phyloP scores from a whole-genome alignment of 2,888 invertebrate species.

The Meloe dianella region DNA sequence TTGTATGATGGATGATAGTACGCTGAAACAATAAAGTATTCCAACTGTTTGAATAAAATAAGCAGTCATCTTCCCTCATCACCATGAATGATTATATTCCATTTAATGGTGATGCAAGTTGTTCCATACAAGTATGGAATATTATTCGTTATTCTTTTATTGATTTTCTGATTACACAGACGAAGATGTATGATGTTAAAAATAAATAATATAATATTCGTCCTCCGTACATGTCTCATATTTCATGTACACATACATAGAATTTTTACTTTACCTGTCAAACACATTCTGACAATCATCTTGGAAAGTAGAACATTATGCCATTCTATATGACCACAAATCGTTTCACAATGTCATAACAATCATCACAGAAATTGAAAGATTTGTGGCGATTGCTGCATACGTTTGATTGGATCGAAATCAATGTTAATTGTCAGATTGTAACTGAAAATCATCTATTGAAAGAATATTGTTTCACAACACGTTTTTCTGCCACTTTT shows the following conservation, averaged over 20 bases:
- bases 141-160: neutral
- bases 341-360: neutral
- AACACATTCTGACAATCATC: slow-evolving; percentile 4
- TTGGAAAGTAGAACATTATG: neutral
- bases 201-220: slow-evolving; percentile 2
- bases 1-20: neutral
- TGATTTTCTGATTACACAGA: neutral
- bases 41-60: neutral
- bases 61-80: neutral
- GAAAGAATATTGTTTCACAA: neutral
- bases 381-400: neutral
- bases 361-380: neutral
- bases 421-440: no score
- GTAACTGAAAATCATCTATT: neutral
- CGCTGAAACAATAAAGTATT: neutral
- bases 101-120: neutral
- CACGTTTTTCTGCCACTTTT: neutral
- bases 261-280: slow-evolving; percentile 14
- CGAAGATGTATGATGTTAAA: neutral
- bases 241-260: neutral
- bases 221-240: neutral
- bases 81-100: slow-evolving; percentile 1
- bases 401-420: neutral
- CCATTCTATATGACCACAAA: slow-evolving; percentile 12
- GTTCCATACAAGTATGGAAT: neutral